These are phyloP conservation scores for Phrynocephalus vlangalii DNA, from an alignment of 2,797 vertebrate species.

Conservation along the genomic window DNA sequence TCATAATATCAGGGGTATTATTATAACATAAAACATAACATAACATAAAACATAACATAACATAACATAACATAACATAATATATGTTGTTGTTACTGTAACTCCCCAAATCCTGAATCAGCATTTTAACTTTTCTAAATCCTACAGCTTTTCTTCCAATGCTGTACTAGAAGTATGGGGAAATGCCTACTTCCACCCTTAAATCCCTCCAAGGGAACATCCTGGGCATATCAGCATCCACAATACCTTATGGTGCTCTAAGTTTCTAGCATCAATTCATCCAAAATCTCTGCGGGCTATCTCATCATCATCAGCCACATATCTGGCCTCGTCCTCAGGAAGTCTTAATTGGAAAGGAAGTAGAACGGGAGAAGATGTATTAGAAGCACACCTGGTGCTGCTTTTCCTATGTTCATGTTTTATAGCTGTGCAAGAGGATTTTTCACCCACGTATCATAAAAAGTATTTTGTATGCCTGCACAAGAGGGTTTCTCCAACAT, in stretches of 20 bases:
- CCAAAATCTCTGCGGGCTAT: conserved; percentile 36
- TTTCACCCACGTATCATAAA: too few species aligned
- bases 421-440: too few species aligned
- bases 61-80: too few species aligned
- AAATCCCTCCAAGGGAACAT: background rate
- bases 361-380: background rate
- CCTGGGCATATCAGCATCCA: background rate
- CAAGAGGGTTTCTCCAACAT: too few species aligned
- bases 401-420: background rate
- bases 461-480: too few species aligned
- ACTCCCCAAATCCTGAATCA: too few species aligned
- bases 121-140: too few species aligned
- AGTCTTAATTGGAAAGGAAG: conserved; percentile 38
- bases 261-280: conserved; percentile 9
- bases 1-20: too few species aligned
- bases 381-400: background rate
- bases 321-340: conserved; percentile 52
- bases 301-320: conserved; percentile 32
- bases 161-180: background rate
- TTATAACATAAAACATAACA: too few species aligned
- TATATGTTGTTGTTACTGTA: too few species aligned
- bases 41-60: too few species aligned
- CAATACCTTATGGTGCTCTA: conserved; percentile 47
- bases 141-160: background rate
- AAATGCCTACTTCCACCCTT: background rate